A percentile compares a stretch with the other conserved stretches of the same genome.
These are phyloP conservation scores for Leptopilina syphax DNA, from an alignment of 2,888 invertebrate species.

Conservation along the genomic window DNA sequence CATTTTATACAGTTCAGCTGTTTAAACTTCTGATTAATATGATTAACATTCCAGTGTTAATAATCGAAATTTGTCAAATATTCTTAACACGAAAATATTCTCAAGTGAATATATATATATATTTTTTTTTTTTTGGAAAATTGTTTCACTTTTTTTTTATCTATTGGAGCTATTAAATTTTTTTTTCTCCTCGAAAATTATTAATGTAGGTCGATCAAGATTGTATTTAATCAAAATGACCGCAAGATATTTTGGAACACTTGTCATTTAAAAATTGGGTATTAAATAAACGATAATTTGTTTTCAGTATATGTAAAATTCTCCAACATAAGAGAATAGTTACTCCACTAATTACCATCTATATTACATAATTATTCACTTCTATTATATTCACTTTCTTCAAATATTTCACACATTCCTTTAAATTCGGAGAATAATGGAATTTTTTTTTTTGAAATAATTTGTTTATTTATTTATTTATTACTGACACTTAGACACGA, in stretches of 20 bases:
- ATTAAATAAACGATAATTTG: too few species aligned
- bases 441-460: neutral
- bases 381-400: too few species aligned
- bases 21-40: neutral
- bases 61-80: neutral
- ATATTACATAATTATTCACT: too few species aligned
- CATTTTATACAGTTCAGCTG: slow-evolving; percentile 10
- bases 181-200: neutral
- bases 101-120: too few species aligned
- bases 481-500: neutral
- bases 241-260: neutral
- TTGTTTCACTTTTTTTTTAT: neutral
- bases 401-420: too few species aligned
- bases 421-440: too few species aligned
- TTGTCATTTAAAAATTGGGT: neutral
- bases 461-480: neutral
- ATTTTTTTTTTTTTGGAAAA: neutral
- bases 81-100: too few species aligned
- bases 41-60: neutral
- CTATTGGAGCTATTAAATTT: neutral
- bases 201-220: neutral
- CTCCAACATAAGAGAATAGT: too few species aligned
- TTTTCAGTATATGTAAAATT: too few species aligned
- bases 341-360: too few species aligned
- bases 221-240: slow-evolving; percentile 3